Percentiles rank a stretch among this genome's conserved stretches.
Evolutionary conservation across 2,888 invertebrate species (phyloP).

Genomic region (Ctena decussata): DNA sequence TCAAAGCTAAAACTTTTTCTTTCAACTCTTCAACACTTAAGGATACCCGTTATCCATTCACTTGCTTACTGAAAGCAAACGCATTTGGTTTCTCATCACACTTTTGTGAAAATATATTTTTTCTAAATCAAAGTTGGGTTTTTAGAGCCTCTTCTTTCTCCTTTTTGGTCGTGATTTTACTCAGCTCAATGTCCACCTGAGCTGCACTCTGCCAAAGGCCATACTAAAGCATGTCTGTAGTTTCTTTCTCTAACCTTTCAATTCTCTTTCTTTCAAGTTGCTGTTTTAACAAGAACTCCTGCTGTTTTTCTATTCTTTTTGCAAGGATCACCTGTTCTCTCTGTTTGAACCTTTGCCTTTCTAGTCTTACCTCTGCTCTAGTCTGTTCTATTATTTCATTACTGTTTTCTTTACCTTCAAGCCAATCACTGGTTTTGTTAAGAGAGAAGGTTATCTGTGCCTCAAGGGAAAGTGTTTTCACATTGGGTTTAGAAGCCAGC

Average conservation of each 20-base stretch:
- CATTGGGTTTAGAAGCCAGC: constrained; percentile 13
- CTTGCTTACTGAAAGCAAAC: background rate
- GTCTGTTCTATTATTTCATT: too few relatives aligned
- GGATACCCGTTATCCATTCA: background rate
- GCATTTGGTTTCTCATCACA: background rate
- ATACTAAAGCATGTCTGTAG: constrained; percentile 23
- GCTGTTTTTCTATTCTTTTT: constrained; percentile 13
- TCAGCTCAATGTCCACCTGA: constrained; percentile 14
- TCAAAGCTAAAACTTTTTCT: constrained; percentile 8
- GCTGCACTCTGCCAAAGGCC: constrained; percentile 23
- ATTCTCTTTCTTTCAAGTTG: constrained; percentile 14
- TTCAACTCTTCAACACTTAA: constrained; percentile 18
- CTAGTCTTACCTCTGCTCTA: background rate
- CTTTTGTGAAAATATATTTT: constrained; percentile 37
- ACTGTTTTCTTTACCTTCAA: too few relatives aligned
- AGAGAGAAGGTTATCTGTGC: too few relatives aligned
- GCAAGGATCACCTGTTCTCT: constrained; percentile 1
- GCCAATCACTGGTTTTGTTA: too few relatives aligned
- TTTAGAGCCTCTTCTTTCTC: constrained; percentile 31
- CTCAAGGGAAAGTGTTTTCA: constrained; percentile 11
- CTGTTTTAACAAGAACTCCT: constrained; percentile 17
- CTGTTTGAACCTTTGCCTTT: constrained; percentile 9
- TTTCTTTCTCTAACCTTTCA: too few relatives aligned
- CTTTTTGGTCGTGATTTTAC: background rate
- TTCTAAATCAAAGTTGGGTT: constrained; percentile 29